A percentile compares a stretch with the other conserved stretches of the same genome.
Conservation (phyloP, 2,113 vertebrate genomes). For the Rhea pennata region DNA sequence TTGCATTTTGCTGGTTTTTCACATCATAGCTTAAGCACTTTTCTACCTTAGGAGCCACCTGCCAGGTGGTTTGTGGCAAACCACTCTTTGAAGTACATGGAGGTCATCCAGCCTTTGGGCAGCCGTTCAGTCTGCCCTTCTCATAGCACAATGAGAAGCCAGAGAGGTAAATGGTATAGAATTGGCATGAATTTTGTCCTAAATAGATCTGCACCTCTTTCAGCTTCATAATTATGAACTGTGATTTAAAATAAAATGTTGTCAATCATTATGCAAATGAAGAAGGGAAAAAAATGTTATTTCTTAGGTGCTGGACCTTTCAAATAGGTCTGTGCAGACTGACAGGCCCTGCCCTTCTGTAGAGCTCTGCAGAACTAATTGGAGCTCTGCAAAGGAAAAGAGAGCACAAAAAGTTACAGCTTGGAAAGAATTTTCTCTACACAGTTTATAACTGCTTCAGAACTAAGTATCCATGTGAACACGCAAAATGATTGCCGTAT, state of each 20-base stretch:
- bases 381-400: neutral
- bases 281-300: neutral
- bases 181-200: neutral
- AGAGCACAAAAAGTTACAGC: neutral
- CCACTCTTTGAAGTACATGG: neutral
- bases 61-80: neutral
- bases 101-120: neutral
- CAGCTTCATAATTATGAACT: neutral
- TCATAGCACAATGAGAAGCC: neutral
- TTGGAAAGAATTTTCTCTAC: neutral
- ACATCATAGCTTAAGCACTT: accelerated
- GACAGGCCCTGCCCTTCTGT: neutral
- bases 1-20: neutral
- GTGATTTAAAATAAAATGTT: slow-evolving; percentile 30
- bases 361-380: neutral
- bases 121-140: neutral
- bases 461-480: neutral
- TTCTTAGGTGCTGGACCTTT: slow-evolving; percentile 2
- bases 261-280: slow-evolving; percentile 20
- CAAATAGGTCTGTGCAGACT: slow-evolving; percentile 20
- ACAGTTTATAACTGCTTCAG: neutral
- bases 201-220: neutral
- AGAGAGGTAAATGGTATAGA: neutral
- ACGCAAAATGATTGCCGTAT: neutral
- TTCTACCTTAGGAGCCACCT: neutral